Percentiles rank a stretch among this genome's conserved stretches.
Evolutionary conservation across 2,888 invertebrate genomes (phyloP).

Genomic region (Drosophila demipolita): DNA sequence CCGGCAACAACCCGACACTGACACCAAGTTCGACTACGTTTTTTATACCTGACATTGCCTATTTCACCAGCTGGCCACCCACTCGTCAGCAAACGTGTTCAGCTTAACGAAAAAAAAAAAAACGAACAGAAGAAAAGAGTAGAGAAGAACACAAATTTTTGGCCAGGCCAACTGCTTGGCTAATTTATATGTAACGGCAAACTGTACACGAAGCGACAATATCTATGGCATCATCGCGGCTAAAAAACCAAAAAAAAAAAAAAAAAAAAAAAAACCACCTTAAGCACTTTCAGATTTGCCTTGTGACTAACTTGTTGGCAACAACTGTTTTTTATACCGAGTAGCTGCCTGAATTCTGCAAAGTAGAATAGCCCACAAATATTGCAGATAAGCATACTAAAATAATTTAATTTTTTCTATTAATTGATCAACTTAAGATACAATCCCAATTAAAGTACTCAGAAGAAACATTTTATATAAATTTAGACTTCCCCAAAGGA

Average conservation of each 20-base stretch:
- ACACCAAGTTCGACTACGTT: conserved; percentile 18
- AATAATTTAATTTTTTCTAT: neutral
- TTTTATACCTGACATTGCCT: conserved; percentile 29
- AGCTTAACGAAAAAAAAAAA: conserved; percentile 12
- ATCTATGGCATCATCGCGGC: conserved; percentile 67
- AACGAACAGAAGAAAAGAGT: conserved; percentile 1
- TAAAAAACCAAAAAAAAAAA: conserved; percentile 19
- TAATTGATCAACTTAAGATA: neutral
- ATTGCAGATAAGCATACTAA: too few relatives aligned
- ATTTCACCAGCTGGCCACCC: conserved; percentile 67
- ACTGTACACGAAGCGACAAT: conserved; percentile 80
- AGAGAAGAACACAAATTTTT: conserved; percentile 41
- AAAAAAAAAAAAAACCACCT: conserved; percentile 24
- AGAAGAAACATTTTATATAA: neutral
- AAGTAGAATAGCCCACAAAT: neutral
- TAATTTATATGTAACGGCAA: conserved; percentile 79
- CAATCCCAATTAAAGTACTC: neutral
- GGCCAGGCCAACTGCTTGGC: conserved; percentile 56
- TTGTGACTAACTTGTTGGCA: conserved; percentile 24
- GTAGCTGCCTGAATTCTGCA: neutral
- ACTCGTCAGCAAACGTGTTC: conserved; percentile 68
- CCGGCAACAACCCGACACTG: conserved; percentile 24
- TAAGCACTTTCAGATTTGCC: conserved; percentile 46
- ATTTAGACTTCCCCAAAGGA: neutral
- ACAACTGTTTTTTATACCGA: conserved; percentile 37